Conservation (phyloP, 2,888 invertebrate species). For the Watsonalla binaria region DNA sequence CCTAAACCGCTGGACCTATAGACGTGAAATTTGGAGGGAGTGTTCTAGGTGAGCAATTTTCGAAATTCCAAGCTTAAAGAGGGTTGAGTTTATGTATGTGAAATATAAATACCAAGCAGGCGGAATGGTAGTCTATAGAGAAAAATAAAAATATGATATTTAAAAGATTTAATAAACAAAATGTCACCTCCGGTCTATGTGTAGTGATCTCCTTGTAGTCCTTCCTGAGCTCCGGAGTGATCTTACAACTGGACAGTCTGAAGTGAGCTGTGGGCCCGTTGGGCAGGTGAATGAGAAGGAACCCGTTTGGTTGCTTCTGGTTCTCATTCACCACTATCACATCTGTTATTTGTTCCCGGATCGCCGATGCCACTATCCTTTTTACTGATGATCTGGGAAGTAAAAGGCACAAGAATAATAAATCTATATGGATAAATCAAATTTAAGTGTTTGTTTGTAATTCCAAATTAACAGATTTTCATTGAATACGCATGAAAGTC, state of each 20-base stretch:
- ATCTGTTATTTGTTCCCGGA: constrained; percentile 89
- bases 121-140: no score
- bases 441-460: no score
- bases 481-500: no score
- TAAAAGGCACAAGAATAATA: neutral
- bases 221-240: constrained; percentile 90
- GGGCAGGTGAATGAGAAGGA: constrained; percentile 95
- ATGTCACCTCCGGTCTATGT: constrained; percentile 90
- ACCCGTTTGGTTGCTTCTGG: constrained; percentile 93
- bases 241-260: constrained; percentile 93
- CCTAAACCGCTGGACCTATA: no score
- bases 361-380: constrained; percentile 92
- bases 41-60: no score
- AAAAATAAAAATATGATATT: no score
- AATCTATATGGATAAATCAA: no score
- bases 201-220: constrained; percentile 88
- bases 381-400: constrained; percentile 90
- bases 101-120: no score
- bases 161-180: neutral
- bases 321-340: constrained; percentile 97
- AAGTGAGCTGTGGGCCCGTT: constrained; percentile 98
- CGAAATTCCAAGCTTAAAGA: no score
- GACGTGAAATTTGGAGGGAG: no score
- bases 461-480: no score
- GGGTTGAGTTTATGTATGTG: no score